Base-by-base conservation (phyloP, 2,113 vertebrate species). In the Sinocyclocheilus anshuiensis region DNA sequence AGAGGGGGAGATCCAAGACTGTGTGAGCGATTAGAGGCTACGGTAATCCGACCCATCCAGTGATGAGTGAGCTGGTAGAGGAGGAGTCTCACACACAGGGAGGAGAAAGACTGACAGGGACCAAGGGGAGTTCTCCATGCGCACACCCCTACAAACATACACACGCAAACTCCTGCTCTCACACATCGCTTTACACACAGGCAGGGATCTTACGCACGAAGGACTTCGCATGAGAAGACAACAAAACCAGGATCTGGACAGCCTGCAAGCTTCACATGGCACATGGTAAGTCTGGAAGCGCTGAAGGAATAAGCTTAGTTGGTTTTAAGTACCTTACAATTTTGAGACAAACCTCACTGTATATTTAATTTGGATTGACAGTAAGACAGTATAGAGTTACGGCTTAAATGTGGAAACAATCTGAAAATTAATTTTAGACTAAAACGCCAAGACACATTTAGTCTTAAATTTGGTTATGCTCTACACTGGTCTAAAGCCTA, bases 31-130 rank as follows among this genome's bases (percentile, higher is more conserved):
- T 95, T 95, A 95, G 91, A 93, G 91, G 93, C 93, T 92, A 89
- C 87, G 91, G 94, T 94, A 95, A 95, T 95, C 94, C 91, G 94
- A 94, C 90, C 93, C 92, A 91, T 90, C 91, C 92, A 91, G 91
- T 90, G 88, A 90, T 92, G 88, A 90, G 91, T 92, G 92, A 89
- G 92, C 88, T 87, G 71, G 59, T 80, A 86, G 55, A 87, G 88
- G 84, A 88, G 90, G 88, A 86, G 88, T 85, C 87, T 78, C 71
- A 39, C 42, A 71, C 45, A 59, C 61, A 84, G 86, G 69, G 86
- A 77, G 77, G 87, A 86, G 86, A 80, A 77, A 86, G 69, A 83
- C 79, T 88, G 92, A 93, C 92, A 92, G 81, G 29, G 81, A 69
- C 18, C 53, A 50, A 79, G 59, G 86, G 20, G 75, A 72, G 76